Evolutionary conservation across 1,140 invertebrate species (phyloP).

Genomic region (Procambarus clarkii): DNA sequence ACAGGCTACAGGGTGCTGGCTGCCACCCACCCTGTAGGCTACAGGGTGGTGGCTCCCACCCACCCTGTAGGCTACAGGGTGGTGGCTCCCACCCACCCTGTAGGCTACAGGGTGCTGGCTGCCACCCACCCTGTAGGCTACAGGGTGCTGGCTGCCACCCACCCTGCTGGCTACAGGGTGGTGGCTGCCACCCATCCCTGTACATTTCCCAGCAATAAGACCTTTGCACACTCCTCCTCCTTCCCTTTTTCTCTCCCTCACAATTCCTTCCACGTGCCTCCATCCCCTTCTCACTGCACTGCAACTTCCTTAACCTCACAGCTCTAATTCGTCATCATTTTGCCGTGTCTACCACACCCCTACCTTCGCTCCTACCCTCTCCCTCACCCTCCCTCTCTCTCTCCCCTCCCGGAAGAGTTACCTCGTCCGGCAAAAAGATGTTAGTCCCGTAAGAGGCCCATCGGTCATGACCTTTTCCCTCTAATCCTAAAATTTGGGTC

Average conservation of each 20-base stretch:
- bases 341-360: background rate
- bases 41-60: no score
- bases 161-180: background rate
- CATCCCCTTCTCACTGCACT: background rate
- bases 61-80: no score
- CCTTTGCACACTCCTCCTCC: background rate
- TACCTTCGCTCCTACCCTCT: background rate
- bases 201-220: no score
- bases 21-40: no score
- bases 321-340: background rate
- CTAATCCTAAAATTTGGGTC: conserved; percentile 50
- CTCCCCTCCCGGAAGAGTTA: background rate
- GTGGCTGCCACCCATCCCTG: no score
- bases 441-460: conserved; percentile 26
- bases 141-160: background rate
- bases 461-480: conserved; percentile 49
- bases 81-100: no score
- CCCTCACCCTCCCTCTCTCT: background rate
- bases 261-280: background rate
- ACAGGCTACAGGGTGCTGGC: no score
- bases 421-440: conserved; percentile 33
- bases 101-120: no score
- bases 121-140: no score
- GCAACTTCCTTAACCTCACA: background rate
- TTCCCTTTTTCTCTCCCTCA: conserved; percentile 5